Base-by-base conservation (phyloP, 2,888 invertebrate species). In the Hydropsyche betteni region DNA sequence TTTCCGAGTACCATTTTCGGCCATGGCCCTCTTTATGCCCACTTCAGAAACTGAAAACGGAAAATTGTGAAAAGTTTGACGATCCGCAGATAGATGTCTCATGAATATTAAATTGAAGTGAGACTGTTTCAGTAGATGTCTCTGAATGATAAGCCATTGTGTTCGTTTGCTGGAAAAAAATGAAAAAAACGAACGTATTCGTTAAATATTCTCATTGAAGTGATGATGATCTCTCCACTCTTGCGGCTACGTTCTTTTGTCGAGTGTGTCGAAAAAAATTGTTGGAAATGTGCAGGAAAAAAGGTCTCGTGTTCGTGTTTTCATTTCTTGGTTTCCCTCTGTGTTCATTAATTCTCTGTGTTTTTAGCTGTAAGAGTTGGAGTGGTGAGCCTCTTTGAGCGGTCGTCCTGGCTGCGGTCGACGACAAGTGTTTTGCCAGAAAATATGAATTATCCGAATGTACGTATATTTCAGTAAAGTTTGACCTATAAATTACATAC, bases 151-250 rank as follows among this genome's bases (percentile, higher is more conserved):
- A 72, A 14, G 55, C 7, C 44, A 44, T 44, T 34, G 34, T 34
- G 44, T n/a, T 8, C 55, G n/a, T 7, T 53, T 53, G 53, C 10
- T 44, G 70, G 7, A 24, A 2, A 24, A 24, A 24, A 24, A 64
- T 33, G 51, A 51, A 53, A 69, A n/a, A 70, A 52, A 52, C 10
- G 34, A 10, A 70, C 5, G 33, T 69, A 33, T 72, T 34, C 72
- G 55, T 72, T 72, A 38, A 38, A 38, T 38, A 72, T 72, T 72
- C 72, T n/a, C 52, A 61, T 58, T 61, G 72, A 72, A 58, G 64
- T n/a, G 64, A 36, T n/a, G 64, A 64, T 64, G 55, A 55, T 55
- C 55, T 55, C 55, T 55, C 64, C 5, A 24, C 34, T 36, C 64
- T 33, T 12, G 34, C 64, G 36, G n/a, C 34, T 5, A 12, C 64